These are phyloP conservation scores for Salarias fasciatus DNA, from an alignment of 2,797 vertebrate genomes.

Conservation along the genomic window DNA sequence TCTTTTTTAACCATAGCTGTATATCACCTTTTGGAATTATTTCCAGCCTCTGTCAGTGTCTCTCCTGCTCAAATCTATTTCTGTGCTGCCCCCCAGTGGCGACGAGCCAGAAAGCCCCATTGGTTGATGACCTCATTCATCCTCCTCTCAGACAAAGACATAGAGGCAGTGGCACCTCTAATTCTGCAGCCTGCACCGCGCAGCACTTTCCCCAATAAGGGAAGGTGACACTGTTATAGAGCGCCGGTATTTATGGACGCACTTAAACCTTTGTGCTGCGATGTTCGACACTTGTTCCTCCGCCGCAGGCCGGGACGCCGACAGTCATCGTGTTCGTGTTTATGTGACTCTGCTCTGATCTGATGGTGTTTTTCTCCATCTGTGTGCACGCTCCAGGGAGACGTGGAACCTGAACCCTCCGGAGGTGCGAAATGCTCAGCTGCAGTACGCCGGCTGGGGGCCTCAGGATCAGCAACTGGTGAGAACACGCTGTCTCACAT, in stretches of 20 bases:
- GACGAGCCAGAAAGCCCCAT: not conserved
- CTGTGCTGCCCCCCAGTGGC: constrained; percentile 73
- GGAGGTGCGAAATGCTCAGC: constrained; percentile 92
- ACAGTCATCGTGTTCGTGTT: constrained; percentile 23
- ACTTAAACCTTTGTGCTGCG: constrained; percentile 45
- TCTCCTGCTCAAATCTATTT: constrained; percentile 28
- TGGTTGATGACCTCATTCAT: constrained; percentile 66
- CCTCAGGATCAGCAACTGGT: constrained; percentile 95
- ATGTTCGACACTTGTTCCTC: constrained; percentile 33
- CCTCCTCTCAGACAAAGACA: constrained; percentile 59
- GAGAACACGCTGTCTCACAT: not conserved
- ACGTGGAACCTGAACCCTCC: constrained; percentile 94
- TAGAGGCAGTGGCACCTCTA: constrained; percentile 57
- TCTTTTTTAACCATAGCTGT: no score
- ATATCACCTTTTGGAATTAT: no score
- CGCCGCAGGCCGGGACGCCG: constrained; percentile 3
- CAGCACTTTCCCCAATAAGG: constrained; percentile 57
- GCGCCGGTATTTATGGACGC: constrained; percentile 59
- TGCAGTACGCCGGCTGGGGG: constrained; percentile 97
- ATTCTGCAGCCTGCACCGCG: constrained; percentile 56
- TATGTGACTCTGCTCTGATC: constrained; percentile 7
- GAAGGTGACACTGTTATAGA: constrained; percentile 50
- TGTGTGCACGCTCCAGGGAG: constrained; percentile 80
- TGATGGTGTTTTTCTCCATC: constrained; percentile 22
- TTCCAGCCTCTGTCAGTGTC: not conserved